Conservation (phyloP, 2,888 invertebrate genomes). For the Pristionchus exspectatus region DNA sequence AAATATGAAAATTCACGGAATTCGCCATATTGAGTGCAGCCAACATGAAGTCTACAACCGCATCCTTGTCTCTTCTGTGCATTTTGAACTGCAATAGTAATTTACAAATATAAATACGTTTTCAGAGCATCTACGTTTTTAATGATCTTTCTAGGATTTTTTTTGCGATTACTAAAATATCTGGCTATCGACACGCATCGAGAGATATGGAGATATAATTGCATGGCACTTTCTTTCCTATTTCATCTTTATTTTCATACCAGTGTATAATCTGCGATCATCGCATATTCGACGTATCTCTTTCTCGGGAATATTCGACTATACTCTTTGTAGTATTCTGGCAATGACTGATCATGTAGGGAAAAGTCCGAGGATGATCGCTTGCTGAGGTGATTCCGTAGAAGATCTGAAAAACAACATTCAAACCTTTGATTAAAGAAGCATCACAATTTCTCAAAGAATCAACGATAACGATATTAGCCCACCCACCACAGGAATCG, state of each 20-base stretch:
- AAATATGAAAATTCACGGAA: neutral
- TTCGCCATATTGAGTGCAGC: neutral
- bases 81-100: neutral
- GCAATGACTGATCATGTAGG: neutral
- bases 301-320: neutral
- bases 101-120: too few species aligned
- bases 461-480: too few species aligned
- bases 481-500: neutral
- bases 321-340: neutral
- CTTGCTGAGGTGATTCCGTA: neutral
- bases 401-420: neutral
- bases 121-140: too few species aligned
- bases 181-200: too few species aligned
- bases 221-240: too few species aligned
- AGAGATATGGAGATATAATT: too few species aligned
- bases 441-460: too few species aligned
- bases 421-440: neutral
- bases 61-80: neutral
- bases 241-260: neutral
- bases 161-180: too few species aligned
- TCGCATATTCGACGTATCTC: constrained; percentile 7
- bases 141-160: too few species aligned
- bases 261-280: neutral
- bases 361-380: neutral
- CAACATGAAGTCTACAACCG: neutral